Evolutionary conservation across 2,797 vertebrate genomes (phyloP).

Genomic region (Mus minutoides): DNA sequence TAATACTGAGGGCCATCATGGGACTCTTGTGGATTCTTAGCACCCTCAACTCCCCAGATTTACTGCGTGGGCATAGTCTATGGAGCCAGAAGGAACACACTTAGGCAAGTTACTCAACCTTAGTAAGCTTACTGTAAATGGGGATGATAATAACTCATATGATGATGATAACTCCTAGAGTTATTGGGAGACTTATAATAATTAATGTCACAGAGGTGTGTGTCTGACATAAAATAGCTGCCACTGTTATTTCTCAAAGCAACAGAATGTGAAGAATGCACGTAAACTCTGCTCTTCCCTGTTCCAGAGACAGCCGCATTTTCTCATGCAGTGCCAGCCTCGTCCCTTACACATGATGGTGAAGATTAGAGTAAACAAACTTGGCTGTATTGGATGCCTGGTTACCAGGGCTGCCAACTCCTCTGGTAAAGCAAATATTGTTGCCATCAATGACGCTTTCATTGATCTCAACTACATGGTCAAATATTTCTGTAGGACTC

Average conservation of each 20-base stretch:
- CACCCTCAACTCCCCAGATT: background rate
- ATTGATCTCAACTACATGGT: background rate
- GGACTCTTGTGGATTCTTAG: conserved; percentile 40
- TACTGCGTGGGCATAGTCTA: background rate
- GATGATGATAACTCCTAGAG: background rate
- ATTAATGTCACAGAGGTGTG: conserved; percentile 9
- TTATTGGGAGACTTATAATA: conserved; percentile 18
- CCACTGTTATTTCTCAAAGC: background rate
- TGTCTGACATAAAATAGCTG: background rate
- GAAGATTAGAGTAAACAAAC: background rate
- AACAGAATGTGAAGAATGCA: background rate
- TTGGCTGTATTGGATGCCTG: background rate
- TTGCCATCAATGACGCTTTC: background rate
- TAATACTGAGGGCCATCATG: background rate
- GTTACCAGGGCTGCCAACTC: background rate
- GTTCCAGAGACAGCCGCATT: background rate
- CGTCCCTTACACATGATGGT: background rate
- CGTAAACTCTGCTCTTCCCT: background rate
- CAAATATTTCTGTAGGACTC: background rate
- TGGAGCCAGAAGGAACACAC: background rate
- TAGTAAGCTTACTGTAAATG: background rate
- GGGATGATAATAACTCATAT: conserved; percentile 19
- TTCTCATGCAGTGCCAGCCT: background rate
- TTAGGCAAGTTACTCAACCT: conserved; percentile 50
- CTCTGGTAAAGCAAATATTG: background rate